A percentile compares a stretch with the other conserved stretches of the same genome.
These are phyloP conservation scores for Pristionchus exspectatus DNA, from an alignment of 2,888 invertebrate genomes.

Conservation along the genomic window DNA sequence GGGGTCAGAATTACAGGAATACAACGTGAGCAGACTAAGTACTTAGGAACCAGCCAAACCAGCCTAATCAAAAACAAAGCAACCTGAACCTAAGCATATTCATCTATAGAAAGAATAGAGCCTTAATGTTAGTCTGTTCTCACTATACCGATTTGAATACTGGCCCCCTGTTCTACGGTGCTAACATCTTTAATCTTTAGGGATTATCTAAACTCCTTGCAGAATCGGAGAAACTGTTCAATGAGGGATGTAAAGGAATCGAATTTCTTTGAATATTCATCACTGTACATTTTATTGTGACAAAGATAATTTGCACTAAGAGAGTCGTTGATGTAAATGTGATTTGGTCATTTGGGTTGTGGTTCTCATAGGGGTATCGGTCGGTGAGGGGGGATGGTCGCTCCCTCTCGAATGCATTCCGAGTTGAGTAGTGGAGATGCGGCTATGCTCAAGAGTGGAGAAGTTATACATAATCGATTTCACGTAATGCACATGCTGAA, in stretches of 20 bases:
- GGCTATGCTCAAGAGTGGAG: conserved; percentile 28
- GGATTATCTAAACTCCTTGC: not conserved
- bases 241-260: conserved; percentile 33
- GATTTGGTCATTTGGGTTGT: not conserved
- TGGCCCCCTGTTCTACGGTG: too few species aligned
- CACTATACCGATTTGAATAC: too few species aligned
- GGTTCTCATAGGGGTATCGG: conserved; percentile 2
- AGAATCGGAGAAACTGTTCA: not conserved
- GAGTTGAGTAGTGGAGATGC: conserved; percentile 39
- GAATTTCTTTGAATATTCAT: conserved; percentile 36
- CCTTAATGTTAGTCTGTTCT: too few species aligned
- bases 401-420: conserved; percentile 32
- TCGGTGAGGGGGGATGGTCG: conserved; percentile 38
- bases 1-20: not conserved
- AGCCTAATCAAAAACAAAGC: too few species aligned
- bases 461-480: conserved; percentile 27
- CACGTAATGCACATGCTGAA: conserved; percentile 21
- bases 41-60: too few species aligned
- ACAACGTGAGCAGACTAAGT: not conserved
- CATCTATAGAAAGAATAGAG: too few species aligned
- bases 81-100: too few species aligned
- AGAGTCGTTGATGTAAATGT: conserved; percentile 30
- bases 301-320: not conserved
- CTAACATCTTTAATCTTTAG: too few species aligned
- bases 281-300: not conserved